A percentile compares a stretch with the other conserved stretches of the same genome.
Evolutionary conservation across 2,797 vertebrate genomes (phyloP).

Genomic region (Poeciliopsis paucimaculata): DNA sequence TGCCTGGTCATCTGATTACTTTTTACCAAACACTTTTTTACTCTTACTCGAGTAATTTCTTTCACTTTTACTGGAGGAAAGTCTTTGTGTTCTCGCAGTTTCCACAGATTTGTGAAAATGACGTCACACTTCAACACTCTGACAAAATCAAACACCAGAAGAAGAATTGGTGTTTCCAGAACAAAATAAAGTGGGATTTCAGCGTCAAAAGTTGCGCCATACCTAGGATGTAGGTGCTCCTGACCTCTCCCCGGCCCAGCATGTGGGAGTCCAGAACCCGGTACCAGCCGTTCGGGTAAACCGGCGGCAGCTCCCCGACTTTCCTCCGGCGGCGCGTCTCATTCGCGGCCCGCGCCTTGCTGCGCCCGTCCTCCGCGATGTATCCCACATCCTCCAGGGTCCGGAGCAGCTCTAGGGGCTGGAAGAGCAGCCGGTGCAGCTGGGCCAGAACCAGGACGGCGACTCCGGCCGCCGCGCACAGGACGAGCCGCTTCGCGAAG

Average conservation of each 20-base stretch:
- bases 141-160: no score
- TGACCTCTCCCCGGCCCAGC: constrained; percentile 77
- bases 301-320: constrained; percentile 81
- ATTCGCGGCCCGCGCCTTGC: constrained; percentile 75
- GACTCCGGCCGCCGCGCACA: constrained; percentile 59
- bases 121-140: no score
- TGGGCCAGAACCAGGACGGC: constrained; percentile 52
- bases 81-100: no score
- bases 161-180: not conserved
- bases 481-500: constrained; percentile 35
- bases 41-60: no score
- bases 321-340: constrained; percentile 80
- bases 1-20: no score
- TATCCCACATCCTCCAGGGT: constrained; percentile 82
- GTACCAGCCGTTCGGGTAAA: constrained; percentile 89
- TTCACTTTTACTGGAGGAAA: no score
- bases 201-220: constrained; percentile 12
- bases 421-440: constrained; percentile 75
- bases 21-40: no score
- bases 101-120: no score
- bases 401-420: constrained; percentile 79
- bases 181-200: not conserved
- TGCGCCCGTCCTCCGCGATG: constrained; percentile 72
- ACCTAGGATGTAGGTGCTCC: constrained; percentile 80
- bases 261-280: constrained; percentile 80